Percentiles rank a stretch among this genome's conserved stretches.
phyloP scores from a whole-genome alignment of 2,113 vertebrate genomes.

The Theristicus caerulescens region DNA sequence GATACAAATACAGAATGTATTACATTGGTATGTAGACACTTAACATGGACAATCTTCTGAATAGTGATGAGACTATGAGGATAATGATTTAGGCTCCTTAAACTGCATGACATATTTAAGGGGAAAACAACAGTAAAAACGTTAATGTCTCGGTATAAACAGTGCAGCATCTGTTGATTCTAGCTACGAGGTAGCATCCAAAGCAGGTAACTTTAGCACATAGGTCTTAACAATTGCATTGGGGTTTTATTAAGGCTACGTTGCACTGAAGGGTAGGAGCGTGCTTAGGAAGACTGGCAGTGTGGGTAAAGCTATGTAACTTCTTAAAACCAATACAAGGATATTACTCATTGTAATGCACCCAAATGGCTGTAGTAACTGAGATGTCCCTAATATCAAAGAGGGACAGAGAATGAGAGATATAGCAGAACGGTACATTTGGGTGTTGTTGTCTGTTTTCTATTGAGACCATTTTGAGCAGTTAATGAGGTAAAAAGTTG shows the following conservation, averaged over 20 bases:
- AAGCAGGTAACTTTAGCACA: not conserved
- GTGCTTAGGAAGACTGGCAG: not conserved
- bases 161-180: not conserved
- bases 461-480: not conserved
- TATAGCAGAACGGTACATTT: not conserved
- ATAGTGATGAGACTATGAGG: not conserved
- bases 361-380: not conserved
- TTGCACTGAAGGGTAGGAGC: not conserved
- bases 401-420: not conserved
- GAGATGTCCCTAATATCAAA: not conserved
- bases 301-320: not conserved
- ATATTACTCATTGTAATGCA: not conserved
- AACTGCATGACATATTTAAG: not conserved
- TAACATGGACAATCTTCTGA: not conserved
- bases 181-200: not conserved
- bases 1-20: not conserved
- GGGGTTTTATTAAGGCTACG: not conserved
- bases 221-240: not conserved
- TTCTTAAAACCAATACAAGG: not conserved
- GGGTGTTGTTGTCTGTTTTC: not conserved
- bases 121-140: not conserved
- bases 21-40: not conserved
- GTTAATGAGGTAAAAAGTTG: not conserved
- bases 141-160: not conserved
- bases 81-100: not conserved